Percentiles rank a stretch among this genome's conserved stretches.
Conservation (phyloP, 2,113 vertebrate species). For the Empidonax traillii region DNA sequence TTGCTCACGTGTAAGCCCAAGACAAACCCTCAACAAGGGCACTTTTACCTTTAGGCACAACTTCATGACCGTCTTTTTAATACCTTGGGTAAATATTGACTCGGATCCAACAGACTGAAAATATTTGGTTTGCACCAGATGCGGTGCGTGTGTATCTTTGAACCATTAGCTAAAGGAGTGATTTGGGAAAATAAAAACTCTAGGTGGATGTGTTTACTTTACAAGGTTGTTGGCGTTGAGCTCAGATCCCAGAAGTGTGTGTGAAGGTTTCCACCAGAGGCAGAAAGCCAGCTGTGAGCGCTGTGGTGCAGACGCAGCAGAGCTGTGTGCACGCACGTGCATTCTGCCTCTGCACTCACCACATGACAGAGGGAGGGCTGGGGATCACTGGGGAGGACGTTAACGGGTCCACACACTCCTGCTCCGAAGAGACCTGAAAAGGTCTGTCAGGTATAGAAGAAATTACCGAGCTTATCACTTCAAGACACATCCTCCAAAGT, state of each 20-base stretch:
- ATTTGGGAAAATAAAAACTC: conserved; percentile 77
- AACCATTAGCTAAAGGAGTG: conserved; percentile 82
- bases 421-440: neutral
- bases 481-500: neutral
- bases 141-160: conserved; percentile 67
- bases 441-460: neutral
- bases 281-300: conserved; percentile 5
- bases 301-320: neutral
- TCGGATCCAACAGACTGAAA: conserved; percentile 73
- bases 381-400: neutral
- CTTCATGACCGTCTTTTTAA: conserved; percentile 32
- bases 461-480: neutral
- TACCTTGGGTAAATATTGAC: conserved; percentile 79
- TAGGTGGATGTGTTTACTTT: conserved; percentile 66
- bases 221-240: conserved; percentile 5
- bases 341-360: neutral
- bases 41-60: neutral
- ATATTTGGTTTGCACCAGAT: conserved; percentile 84
- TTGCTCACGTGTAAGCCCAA: neutral
- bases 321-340: neutral
- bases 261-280: conserved; percentile 15
- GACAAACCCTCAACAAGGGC: neutral
- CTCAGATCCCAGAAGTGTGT: neutral
- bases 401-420: neutral
- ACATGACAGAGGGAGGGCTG: neutral